Evolutionary conservation across 2,888 invertebrate genomes (phyloP).

Genomic region (Phoronis australis): DNA sequence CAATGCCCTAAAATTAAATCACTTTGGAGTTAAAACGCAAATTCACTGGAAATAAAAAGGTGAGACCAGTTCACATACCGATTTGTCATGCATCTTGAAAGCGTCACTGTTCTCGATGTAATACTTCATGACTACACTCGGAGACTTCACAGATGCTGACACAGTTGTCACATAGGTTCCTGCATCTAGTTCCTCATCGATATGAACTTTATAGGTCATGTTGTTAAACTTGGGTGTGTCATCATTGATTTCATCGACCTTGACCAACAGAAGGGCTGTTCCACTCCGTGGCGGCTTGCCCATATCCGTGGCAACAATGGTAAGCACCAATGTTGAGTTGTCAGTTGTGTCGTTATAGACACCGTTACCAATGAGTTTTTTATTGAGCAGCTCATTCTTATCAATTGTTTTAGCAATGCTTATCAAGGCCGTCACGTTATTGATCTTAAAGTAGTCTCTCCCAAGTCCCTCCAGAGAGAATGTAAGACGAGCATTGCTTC

Average conservation of each 20-base stretch:
- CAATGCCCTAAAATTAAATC: too few species aligned
- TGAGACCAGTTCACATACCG: too few species aligned
- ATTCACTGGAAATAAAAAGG: too few species aligned
- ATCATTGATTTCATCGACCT: slow-evolving; percentile 4
- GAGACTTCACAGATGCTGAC: too few species aligned
- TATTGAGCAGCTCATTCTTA: background rate
- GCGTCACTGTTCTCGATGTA: too few species aligned
- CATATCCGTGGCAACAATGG: slow-evolving; percentile 2
- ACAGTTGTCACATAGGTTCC: too few species aligned
- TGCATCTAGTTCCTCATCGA: slow-evolving; percentile 6
- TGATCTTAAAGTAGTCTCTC: slow-evolving; percentile 3
- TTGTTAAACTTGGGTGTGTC: slow-evolving; percentile 4
- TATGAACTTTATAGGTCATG: slow-evolving; percentile 2
- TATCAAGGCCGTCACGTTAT: slow-evolving; percentile 1
- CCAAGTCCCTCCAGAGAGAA: slow-evolving; percentile 1
- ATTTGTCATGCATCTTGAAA: too few species aligned
- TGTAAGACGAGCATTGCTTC: slow-evolving; percentile 1
- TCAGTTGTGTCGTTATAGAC: background rate
- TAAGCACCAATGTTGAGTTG: slow-evolving; percentile 2
- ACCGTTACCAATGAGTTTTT: background rate
- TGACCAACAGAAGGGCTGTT: slow-evolving; percentile 2
- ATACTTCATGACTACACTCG: too few species aligned
- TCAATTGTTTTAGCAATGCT: slow-evolving; percentile 1
- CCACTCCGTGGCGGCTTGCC: slow-evolving; percentile 3
- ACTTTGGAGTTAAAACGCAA: too few species aligned